phyloP scores from a whole-genome alignment of 2,113 vertebrate genomes.

The Heptranchias perlo region DNA sequence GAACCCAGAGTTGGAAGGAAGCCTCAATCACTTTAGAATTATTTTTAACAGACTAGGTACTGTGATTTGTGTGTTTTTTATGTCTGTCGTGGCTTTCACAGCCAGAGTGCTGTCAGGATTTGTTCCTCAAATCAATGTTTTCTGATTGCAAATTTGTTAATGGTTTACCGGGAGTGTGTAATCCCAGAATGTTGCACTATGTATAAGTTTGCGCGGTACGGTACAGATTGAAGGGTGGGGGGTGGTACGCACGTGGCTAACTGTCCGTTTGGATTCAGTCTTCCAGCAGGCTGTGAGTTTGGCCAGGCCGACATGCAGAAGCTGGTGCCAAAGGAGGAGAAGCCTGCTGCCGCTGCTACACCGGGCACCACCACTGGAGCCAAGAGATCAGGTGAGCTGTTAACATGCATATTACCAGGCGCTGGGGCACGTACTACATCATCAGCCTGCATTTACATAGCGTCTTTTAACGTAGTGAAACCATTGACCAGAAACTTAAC shows the following conservation, averaged over 20 bases:
- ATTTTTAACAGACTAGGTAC: no score
- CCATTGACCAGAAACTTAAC: no score
- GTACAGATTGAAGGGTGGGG: background rate
- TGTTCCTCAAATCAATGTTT: no score
- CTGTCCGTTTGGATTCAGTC: slow-evolving; percentile 50
- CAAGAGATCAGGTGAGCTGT: slow-evolving; percentile 68
- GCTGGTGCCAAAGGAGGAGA: slow-evolving; percentile 86
- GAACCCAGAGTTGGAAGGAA: no score
- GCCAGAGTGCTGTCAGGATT: no score
- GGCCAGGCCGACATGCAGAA: slow-evolving; percentile 93
- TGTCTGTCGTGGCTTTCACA: no score
- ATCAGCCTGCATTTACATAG: background rate
- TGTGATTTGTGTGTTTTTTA: no score
- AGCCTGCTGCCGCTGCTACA: slow-evolving; percentile 54
- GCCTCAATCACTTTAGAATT: no score
- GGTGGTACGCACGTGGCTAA: background rate
- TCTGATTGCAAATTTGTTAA: background rate
- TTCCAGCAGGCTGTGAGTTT: slow-evolving; percentile 87
- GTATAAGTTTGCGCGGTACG: background rate
- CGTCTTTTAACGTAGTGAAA: background rate
- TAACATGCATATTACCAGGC: background rate
- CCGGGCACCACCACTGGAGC: slow-evolving; percentile 56
- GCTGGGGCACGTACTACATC: no score
- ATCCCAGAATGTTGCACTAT: background rate
- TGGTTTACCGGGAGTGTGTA: no score